Conservation (phyloP, 2,888 invertebrate species). For the Hedya salicella region DNA sequence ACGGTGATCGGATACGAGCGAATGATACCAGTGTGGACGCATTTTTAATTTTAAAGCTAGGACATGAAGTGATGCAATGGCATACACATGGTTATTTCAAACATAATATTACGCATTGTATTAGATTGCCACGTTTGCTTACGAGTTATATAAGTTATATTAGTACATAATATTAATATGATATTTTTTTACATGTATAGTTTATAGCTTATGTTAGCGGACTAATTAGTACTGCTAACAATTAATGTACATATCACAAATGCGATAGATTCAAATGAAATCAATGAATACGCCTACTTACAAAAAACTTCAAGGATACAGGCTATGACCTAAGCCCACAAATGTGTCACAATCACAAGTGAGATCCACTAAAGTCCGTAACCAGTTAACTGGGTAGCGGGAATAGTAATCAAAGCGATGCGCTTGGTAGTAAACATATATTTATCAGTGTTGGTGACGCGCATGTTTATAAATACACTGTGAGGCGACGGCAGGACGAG, state of each 20-base stretch:
- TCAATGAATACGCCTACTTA: constrained; percentile 28
- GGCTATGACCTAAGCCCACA: constrained; percentile 21
- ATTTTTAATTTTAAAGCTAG: constrained; percentile 7
- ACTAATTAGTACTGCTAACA: neutral
- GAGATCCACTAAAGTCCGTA: constrained; percentile 4
- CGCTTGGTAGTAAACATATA: constrained; percentile 57
- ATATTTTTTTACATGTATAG: too few species aligned
- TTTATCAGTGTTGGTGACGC: constrained; percentile 74
- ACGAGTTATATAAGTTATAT: neutral
- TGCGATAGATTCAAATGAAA: neutral
- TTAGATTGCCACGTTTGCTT: constrained; percentile 1
- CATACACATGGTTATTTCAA: constrained; percentile 22
- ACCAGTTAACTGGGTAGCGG: constrained; percentile 21
- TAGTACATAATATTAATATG: neutral
- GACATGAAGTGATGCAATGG: constrained; percentile 22
- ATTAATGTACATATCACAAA: neutral
- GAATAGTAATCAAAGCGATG: constrained; percentile 33
- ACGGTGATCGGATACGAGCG: too few species aligned
- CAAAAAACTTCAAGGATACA: constrained; percentile 30
- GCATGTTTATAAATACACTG: constrained; percentile 76
- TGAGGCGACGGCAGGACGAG: constrained; percentile 80
- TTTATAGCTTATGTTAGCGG: too few species aligned
- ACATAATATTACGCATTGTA: constrained; percentile 24
- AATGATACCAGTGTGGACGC: too few species aligned
- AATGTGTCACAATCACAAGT: constrained; percentile 24